Evolutionary conservation across 2,797 vertebrate species (phyloP), one percentile per base, ranked within the genome.

Genomic region (Sebastes aleutianus): DNA sequence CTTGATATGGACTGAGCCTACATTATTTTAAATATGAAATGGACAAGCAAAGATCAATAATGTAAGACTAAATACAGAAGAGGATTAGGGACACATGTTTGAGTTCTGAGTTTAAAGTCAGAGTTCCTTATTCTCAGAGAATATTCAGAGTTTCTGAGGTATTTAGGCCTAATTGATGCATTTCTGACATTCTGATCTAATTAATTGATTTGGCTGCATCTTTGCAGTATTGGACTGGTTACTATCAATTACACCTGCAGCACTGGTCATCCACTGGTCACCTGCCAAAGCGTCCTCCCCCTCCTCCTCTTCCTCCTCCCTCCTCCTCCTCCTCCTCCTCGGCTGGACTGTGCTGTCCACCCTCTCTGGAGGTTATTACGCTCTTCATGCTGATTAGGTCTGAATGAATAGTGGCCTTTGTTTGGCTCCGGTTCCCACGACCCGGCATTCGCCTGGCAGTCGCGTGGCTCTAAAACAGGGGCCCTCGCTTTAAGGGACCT

Each of bases 391-490:
- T 95, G 96, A 95, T 96, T 96, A 95, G 95, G 90, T 94, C 88
- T 88, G 95, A 92, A 91, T 97, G 96, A 97, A 97, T 96, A 85
- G 94, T 73, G 3, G 31, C 93, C 93, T 96, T 99, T 98, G 97
- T 98, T 89, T 29, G 31, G 3, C 61, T 16, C 75, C 71, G 85
- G 95, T 99, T 98, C 97, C 97, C 97, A 98, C 96, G 96, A 97
- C 96, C 94, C 91, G 86, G 83, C 93, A 85, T 92, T 95, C 94
- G 91, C 94, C 91, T 93, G 93, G 96, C 93, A 94, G 96, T 95
- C 96, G 96, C 96, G 95, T 96, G 97, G 95, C 96, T 95, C 70
- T 91, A 91, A 91, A 91, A 92, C 95, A 92, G 89, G 90, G 93
- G 86, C 78, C 50, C 88, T 87, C 79, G 86, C 85, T 87, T 89